Conservation (phyloP, 2,113 vertebrate species). For the Lanius collurio region DNA sequence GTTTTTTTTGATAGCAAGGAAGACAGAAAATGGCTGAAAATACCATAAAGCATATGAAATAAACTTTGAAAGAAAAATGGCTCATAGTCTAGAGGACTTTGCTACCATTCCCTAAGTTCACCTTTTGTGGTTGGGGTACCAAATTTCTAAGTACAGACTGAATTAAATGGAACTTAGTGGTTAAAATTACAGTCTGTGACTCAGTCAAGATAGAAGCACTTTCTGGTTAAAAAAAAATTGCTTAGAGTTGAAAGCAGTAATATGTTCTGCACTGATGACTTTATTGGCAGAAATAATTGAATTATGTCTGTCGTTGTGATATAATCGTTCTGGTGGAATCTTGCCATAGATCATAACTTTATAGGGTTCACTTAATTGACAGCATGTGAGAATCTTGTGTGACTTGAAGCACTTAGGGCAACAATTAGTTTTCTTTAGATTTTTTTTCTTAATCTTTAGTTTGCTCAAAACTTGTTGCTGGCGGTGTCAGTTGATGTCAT, state of each 20-base stretch:
- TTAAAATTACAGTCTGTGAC: neutral
- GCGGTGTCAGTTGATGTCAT: neutral
- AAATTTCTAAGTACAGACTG: neutral
- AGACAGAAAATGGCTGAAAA: neutral
- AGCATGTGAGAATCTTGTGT: neutral
- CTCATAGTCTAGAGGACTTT: neutral
- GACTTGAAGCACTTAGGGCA: neutral
- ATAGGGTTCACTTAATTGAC: slow-evolving; percentile 32
- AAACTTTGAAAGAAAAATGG: neutral
- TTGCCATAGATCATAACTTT: slow-evolving; percentile 16
- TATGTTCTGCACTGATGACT: neutral
- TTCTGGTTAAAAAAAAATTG: neutral
- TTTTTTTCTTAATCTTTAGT: neutral
- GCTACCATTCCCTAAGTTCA: neutral
- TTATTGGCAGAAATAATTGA: slow-evolving; percentile 49
- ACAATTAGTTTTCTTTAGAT: neutral
- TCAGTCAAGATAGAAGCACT: neutral
- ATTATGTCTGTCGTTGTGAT: slow-evolving; percentile 31
- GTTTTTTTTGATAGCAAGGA: neutral
- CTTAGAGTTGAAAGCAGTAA: neutral
- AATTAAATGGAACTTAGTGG: neutral
- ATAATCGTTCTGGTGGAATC: slow-evolving; percentile 14
- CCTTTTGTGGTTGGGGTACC: neutral
- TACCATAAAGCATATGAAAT: neutral
- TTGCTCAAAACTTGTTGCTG: neutral